A percentile compares a stretch with the other conserved stretches of the same genome.
Conservation (phyloP, 2,888 invertebrate genomes). For the Galerucella nymphaeae region DNA sequence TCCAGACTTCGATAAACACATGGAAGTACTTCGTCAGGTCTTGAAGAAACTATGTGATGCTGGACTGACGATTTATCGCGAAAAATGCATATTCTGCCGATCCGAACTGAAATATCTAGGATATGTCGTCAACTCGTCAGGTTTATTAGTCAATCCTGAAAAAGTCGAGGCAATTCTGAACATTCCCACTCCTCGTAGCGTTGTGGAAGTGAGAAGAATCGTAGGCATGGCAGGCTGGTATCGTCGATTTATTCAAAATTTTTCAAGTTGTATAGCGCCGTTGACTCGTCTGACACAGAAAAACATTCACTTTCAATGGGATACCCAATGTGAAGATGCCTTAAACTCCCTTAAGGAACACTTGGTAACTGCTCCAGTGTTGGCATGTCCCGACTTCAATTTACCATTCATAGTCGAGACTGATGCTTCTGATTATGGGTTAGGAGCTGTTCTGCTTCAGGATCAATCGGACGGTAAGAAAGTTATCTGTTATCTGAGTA, state of each 20-base stretch:
- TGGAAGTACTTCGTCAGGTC: no score
- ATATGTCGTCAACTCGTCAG: conserved; percentile 20
- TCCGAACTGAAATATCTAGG: conserved; percentile 27
- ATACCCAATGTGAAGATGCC: no score
- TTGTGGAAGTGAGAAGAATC: no score
- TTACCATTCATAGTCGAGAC: no score
- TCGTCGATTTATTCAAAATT: no score
- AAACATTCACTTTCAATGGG: no score
- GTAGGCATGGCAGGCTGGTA: no score
- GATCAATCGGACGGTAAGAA: conserved; percentile 34
- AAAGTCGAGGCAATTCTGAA: no score
- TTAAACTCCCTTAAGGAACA: conserved; percentile 29
- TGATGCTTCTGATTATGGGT: conserved; percentile 34
- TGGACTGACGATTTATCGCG: conserved; percentile 42
- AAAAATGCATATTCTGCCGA: conserved; percentile 28
- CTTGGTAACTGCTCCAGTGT: conserved; percentile 32
- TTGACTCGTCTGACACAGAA: no score
- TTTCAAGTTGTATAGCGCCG: no score
- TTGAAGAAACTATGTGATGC: conserved; percentile 31
- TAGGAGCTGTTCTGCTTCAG: conserved; percentile 25
- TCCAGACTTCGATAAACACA: conserved; percentile 30
- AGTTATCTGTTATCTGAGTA: conserved; percentile 31
- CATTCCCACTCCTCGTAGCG: no score
- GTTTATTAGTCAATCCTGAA: conserved; percentile 4
- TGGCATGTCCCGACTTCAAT: conserved; percentile 39